These are phyloP conservation scores for Pteromalus puparum DNA, from an alignment of 1,140 invertebrate species.

Conservation along the genomic window DNA sequence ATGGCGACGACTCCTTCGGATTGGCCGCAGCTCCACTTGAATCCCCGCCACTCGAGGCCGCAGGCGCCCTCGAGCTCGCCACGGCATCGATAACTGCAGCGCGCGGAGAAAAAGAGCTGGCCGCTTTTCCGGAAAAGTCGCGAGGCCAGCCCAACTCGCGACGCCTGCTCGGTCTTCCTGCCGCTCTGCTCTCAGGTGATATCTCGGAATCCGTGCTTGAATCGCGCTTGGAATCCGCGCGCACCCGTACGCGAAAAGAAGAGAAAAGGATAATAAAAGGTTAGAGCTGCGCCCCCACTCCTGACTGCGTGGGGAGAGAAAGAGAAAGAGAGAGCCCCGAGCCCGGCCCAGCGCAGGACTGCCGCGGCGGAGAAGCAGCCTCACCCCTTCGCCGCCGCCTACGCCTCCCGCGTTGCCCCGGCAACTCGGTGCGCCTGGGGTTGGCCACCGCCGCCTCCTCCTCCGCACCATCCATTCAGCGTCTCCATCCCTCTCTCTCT, in stretches of 20 bases:
- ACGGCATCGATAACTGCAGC: constrained; percentile 22
- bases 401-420: constrained; percentile 73
- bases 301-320: too few relatives aligned
- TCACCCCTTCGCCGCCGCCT: constrained; percentile 62
- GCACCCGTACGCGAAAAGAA: too few relatives aligned
- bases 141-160: background rate
- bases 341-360: constrained; percentile 10
- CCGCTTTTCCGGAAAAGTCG: background rate
- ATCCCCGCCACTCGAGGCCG: constrained; percentile 62
- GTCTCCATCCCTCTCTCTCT: constrained; percentile 38
- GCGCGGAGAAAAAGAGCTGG: constrained; percentile 14
- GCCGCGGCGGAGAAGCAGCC: constrained; percentile 42
- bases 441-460: constrained; percentile 69
- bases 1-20: constrained; percentile 74
- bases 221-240: too few relatives aligned
- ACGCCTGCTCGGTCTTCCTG: too few relatives aligned
- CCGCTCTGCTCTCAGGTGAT: too few relatives aligned
- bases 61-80: constrained; percentile 43
- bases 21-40: constrained; percentile 74
- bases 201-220: too few relatives aligned
- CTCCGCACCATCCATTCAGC: constrained; percentile 46
- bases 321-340: constrained; percentile 15
- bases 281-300: too few relatives aligned
- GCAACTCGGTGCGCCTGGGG: constrained; percentile 71
- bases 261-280: too few relatives aligned